Conservation (phyloP, 2,113 vertebrate species). For the Lophura nycthemera region DNA sequence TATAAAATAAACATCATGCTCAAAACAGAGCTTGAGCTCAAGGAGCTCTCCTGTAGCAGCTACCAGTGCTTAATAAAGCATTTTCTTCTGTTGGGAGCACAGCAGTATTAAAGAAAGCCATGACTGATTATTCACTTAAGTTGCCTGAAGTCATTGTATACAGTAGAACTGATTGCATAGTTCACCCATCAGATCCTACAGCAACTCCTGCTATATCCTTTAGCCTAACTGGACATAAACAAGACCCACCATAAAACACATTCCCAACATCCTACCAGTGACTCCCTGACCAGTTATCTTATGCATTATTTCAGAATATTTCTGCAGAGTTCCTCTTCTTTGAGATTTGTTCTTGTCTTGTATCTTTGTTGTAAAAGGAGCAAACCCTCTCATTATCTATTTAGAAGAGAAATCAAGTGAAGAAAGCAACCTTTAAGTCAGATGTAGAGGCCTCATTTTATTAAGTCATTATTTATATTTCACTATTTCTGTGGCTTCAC, state of each 20-base stretch:
- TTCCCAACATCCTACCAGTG: not conserved
- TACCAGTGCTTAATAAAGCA: not conserved
- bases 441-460: not conserved
- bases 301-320: not conserved
- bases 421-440: not conserved
- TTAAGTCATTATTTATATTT: not conserved
- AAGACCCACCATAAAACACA: not conserved
- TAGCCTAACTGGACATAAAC: not conserved
- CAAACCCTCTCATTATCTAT: not conserved
- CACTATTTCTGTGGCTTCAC: not conserved
- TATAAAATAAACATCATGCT: not conserved
- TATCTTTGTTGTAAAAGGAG: fast-evolving
- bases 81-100: not conserved
- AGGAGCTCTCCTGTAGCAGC: not conserved
- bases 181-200: not conserved
- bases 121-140: not conserved
- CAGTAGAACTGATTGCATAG: not conserved
- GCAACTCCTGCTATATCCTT: not conserved
- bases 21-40: not conserved
- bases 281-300: not conserved
- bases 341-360: not conserved
- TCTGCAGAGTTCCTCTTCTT: not conserved
- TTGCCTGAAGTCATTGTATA: not conserved
- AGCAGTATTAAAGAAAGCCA: not conserved
- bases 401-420: not conserved